Evolutionary conservation across 2,888 invertebrate species (phyloP).

Genomic region (Lithophane socia): DNA sequence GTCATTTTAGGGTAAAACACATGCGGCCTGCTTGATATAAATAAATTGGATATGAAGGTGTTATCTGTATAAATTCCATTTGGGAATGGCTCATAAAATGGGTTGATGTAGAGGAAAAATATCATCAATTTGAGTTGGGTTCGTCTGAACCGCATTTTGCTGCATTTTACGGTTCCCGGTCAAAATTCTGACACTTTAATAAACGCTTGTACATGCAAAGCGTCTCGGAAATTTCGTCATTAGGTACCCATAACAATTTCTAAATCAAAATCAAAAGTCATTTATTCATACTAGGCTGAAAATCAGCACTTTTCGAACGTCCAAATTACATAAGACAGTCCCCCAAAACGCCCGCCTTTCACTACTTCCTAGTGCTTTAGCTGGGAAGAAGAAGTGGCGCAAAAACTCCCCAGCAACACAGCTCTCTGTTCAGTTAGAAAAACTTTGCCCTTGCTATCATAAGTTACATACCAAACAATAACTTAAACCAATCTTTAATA

Average conservation of each 20-base stretch:
- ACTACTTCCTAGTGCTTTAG: background rate
- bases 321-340: background rate
- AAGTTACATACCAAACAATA: background rate
- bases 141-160: background rate
- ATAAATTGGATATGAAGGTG: conserved; percentile 55
- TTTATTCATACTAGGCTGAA: background rate
- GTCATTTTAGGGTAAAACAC: conserved; percentile 32
- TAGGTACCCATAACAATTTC: background rate
- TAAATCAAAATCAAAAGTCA: too few relatives aligned
- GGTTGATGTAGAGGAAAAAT: conserved; percentile 15
- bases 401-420: background rate
- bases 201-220: background rate
- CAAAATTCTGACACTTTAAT: background rate
- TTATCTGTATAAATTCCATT: conserved; percentile 49
- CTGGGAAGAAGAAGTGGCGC: background rate
- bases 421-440: background rate
- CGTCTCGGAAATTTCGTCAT: background rate
- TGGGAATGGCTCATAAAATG: conserved; percentile 40
- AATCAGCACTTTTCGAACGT: background rate
- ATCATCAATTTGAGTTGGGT: conserved; percentile 9
- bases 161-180: background rate
- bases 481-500: conserved; percentile 6
- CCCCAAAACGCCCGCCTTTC: background rate
- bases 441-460: background rate
- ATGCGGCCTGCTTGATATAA: conserved; percentile 49